Evolutionary conservation across 2,888 invertebrate genomes (phyloP), one percentile per base, ranked within the genome.

Genomic region (Branchellion lobata): DNA sequence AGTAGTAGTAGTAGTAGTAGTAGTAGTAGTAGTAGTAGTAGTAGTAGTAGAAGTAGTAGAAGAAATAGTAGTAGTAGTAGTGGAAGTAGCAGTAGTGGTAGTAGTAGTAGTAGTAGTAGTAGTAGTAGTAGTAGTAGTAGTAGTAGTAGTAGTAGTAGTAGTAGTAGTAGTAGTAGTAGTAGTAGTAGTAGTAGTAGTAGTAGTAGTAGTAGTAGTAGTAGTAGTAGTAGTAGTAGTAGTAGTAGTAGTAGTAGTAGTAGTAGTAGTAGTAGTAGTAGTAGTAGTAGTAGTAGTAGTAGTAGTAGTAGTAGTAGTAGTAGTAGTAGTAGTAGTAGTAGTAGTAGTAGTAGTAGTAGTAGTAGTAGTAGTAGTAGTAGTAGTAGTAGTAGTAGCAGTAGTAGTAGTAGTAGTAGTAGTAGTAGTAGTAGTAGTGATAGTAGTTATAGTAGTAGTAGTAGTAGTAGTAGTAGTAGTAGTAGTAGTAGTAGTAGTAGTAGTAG

Each of bases 1-100:
- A 40, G 75, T 74, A 74, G 75, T 47, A 72, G 72, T 72, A 72
- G 36, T 72, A 27, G 72, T 40, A 40, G 40, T 40, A 40, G 40
- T 40, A 40, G 40, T 40, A 40, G 40, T 40, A 40, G 40, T 40
- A 40, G 40, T 40, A 40, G 40, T 40, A 40, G 40, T 40, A 40
- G 40, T 40, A 40, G 40, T 40, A 40, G 40, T 40, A 40, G 40
- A 8, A 40, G 40, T 40, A 40, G 40, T 40, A 40, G 40, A 8
- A 40, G 40, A 8, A 40, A 14, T 40, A 40, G 40, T 40, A 40
- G 40, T 40, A 40, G 40, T 40, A 40, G 40, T 40, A 40, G 40
- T 40, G 14, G 40, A 40, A 40, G 40, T 40, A 40, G 40, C 14
- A 40, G 40, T 40, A 40, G 40, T 40, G 14, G 40, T 40, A 40